A percentile compares a stretch with the other conserved stretches of the same genome.
phyloP scores from a whole-genome alignment of 1,140 invertebrate genomes.

The Mylabris phalerata region DNA sequence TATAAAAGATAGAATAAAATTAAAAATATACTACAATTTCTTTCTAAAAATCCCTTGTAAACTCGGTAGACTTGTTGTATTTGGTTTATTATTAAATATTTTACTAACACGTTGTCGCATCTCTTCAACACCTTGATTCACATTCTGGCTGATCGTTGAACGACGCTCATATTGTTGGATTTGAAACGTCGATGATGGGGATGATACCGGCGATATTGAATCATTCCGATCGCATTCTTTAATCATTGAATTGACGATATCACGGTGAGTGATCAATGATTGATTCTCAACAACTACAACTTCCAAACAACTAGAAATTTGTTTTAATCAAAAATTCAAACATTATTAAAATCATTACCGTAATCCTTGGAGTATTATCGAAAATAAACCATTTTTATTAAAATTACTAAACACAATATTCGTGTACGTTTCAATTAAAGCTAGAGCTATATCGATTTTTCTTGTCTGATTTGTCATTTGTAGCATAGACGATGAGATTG shows the following conservation, averaged over 20 bases:
- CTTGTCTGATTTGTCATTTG: conserved; percentile 49
- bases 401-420: conserved; percentile 57
- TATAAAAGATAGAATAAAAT: too few relatives aligned
- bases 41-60: conserved; percentile 38
- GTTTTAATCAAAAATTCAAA: too few relatives aligned
- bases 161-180: neutral
- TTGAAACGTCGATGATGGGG: neutral
- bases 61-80: conserved; percentile 26
- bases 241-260: conserved; percentile 46
- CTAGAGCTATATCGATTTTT: conserved; percentile 52
- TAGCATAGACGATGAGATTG: conserved; percentile 50
- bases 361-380: conserved; percentile 46
- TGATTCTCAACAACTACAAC: conserved; percentile 43
- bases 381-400: conserved; percentile 45
- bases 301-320: conserved; percentile 43
- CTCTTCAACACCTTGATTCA: conserved; percentile 55
- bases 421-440: conserved; percentile 60
- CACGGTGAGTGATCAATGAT: conserved; percentile 44
- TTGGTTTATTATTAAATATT: conserved; percentile 48
- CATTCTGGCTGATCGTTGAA: conserved; percentile 37
- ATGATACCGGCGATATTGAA: conserved; percentile 26
- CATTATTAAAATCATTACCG: conserved; percentile 26
- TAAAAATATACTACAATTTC: conserved; percentile 14
- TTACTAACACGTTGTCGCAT: conserved; percentile 54
- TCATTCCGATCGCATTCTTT: conserved; percentile 47